phyloP scores from a whole-genome alignment of 1,140 invertebrate species.

The Orius laevigatus region DNA sequence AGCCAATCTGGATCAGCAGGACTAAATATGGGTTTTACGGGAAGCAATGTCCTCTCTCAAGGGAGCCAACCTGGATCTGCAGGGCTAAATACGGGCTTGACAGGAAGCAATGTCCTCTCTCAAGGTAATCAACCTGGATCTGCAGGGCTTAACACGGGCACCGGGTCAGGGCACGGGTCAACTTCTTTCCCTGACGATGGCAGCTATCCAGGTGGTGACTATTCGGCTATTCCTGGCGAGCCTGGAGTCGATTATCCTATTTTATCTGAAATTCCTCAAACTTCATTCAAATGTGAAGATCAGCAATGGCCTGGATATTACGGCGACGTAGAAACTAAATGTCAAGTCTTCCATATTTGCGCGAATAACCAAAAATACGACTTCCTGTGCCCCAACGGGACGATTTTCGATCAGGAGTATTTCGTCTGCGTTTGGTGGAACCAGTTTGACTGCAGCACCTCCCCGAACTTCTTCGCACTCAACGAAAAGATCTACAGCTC shows the following conservation, averaged over 20 bases:
- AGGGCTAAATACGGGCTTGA: too few species aligned
- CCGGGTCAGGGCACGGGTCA: conserved; percentile 10
- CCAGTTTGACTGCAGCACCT: conserved; percentile 64
- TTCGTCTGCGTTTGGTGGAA: conserved; percentile 84
- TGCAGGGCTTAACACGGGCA: too few species aligned
- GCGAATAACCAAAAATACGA: conserved; percentile 61
- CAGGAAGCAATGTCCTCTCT: too few species aligned
- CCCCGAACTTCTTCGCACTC: conserved; percentile 48
- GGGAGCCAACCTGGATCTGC: too few species aligned
- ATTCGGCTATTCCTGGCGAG: conserved; percentile 62
- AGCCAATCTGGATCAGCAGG: too few species aligned
- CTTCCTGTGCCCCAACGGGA: conserved; percentile 79
- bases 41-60: too few species aligned
- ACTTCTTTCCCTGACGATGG: conserved; percentile 31
- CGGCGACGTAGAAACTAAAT: conserved; percentile 63
- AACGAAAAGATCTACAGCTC: conserved; percentile 61
- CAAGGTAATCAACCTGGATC: too few species aligned
- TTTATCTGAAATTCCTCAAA: conserved; percentile 48
- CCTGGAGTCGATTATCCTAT: conserved; percentile 54
- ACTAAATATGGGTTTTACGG: too few species aligned
- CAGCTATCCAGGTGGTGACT: conserved; percentile 49
- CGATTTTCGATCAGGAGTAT: conserved; percentile 69
- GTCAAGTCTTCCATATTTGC: conserved; percentile 76
- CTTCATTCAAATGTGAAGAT: conserved; percentile 55
- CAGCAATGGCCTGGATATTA: conserved; percentile 70